Percentiles rank a stretch among this genome's conserved stretches.
These are phyloP conservation scores for Dione juno DNA, from an alignment of 2,888 invertebrate species.

Conservation along the genomic window DNA sequence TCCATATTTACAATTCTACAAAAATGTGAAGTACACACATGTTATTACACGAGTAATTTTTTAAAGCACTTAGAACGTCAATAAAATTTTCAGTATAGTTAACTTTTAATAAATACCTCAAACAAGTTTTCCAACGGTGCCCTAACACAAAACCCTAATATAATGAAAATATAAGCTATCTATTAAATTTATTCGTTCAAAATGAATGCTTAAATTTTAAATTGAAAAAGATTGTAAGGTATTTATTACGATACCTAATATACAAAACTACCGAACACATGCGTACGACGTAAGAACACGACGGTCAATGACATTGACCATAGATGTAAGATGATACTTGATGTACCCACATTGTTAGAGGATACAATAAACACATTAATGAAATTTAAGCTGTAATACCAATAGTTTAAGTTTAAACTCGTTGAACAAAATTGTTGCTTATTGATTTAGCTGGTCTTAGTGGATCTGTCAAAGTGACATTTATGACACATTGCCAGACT, in stretches of 20 bases:
- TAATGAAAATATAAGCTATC: background rate
- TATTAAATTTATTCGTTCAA: background rate
- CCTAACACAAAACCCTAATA: background rate
- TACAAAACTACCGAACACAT: constrained; percentile 6
- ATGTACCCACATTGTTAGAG: background rate
- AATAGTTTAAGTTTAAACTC: background rate
- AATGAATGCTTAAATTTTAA: background rate
- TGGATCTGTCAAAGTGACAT: background rate
- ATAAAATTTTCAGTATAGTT: background rate
- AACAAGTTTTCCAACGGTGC: constrained; percentile 5
- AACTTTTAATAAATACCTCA: background rate
- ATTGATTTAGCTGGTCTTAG: background rate
- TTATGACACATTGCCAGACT: background rate
- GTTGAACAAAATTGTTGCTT: no score
- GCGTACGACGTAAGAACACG: constrained; percentile 6
- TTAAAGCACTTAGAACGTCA: background rate
- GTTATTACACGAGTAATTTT: no score
- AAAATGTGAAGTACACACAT: background rate
- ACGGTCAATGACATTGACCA: constrained; percentile 25
- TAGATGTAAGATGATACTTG: constrained; percentile 9
- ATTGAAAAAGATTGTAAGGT: background rate
- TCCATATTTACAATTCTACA: no score
- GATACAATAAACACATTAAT: background rate
- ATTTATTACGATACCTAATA: background rate
- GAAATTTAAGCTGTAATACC: background rate